A percentile compares a stretch with the other conserved stretches of the same genome.
Conservation (phyloP, 2,113 vertebrate genomes). For the Pholis gunnellus region DNA sequence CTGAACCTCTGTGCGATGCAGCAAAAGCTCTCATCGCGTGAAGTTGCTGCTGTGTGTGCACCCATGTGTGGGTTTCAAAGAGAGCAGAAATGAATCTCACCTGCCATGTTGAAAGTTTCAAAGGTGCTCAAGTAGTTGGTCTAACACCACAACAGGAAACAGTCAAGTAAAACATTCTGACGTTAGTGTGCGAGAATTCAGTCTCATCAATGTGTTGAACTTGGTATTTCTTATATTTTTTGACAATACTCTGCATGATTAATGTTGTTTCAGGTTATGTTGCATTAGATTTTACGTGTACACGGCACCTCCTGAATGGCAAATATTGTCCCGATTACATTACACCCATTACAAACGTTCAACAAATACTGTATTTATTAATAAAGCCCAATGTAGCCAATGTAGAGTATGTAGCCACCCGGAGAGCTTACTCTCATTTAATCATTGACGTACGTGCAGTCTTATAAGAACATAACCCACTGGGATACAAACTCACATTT, state of each 20-base stretch:
- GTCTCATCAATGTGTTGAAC: not conserved
- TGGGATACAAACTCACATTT: slow-evolving; percentile 53
- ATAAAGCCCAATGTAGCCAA: slow-evolving; percentile 40
- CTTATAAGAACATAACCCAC: slow-evolving; percentile 48
- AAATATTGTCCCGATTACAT: not conserved
- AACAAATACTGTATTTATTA: slow-evolving; percentile 38
- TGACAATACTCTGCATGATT: not conserved
- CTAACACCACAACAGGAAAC: slow-evolving; percentile 60
- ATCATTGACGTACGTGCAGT: slow-evolving; percentile 56
- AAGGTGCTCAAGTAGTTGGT: slow-evolving; percentile 3
- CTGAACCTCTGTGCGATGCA: not conserved
- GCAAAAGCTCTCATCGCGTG: not conserved
- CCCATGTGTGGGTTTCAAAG: slow-evolving; percentile 12
- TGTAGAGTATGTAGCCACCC: slow-evolving; percentile 33
- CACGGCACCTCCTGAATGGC: not conserved
- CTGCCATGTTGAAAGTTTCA: slow-evolving; percentile 30
- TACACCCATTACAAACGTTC: not conserved
- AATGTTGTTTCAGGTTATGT: not conserved
- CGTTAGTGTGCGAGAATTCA: not conserved
- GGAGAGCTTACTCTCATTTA: slow-evolving; percentile 50
- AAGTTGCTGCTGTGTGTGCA: slow-evolving; percentile 15
- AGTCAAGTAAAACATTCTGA: not conserved
- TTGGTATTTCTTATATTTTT: not conserved
- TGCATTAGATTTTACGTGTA: not conserved
- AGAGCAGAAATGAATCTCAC: slow-evolving; percentile 38